A percentile compares a stretch with the other conserved stretches of the same genome.
phyloP scores from a whole-genome alignment of 1,140 invertebrate species.

The Lucilia sericata region DNA sequence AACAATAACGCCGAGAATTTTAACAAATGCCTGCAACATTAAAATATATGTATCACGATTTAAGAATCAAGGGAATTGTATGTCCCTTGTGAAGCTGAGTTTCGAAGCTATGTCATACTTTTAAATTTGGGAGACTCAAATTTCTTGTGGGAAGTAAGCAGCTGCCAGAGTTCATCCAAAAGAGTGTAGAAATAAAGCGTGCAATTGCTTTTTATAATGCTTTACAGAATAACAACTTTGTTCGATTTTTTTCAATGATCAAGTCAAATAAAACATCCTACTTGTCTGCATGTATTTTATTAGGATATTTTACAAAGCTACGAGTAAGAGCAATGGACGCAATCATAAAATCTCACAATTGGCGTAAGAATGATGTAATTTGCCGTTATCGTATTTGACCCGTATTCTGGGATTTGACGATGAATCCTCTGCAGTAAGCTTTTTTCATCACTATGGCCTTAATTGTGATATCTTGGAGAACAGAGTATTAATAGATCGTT shows the following conservation, averaged over 20 bases:
- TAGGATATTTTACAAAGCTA: conserved; percentile 91
- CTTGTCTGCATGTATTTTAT: conserved; percentile 89
- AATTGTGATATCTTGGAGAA: conserved; percentile 66
- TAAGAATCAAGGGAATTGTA: conserved; percentile 73
- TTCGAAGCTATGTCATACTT: conserved; percentile 91
- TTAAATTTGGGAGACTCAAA: conserved; percentile 93
- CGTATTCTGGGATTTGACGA: conserved; percentile 77
- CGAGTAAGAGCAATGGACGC: conserved; percentile 79
- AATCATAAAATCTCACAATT: conserved; percentile 75
- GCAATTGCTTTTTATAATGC: conserved; percentile 86
- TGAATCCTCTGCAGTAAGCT: conserved; percentile 72
- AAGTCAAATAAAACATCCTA: conserved; percentile 82
- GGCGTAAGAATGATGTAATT: conserved; percentile 72
- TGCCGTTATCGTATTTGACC: conserved; percentile 75
- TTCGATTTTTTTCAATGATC: conserved; percentile 90
- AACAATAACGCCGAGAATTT: conserved; percentile 97
- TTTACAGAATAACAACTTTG: conserved; percentile 90
- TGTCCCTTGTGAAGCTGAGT: conserved; percentile 91
- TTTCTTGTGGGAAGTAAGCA: conserved; percentile 88
- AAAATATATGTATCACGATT: conserved; percentile 85
- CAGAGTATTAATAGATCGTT: conserved; percentile 73
- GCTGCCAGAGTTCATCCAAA: conserved; percentile 78
- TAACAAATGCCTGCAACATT: conserved; percentile 96
- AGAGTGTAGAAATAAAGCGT: conserved; percentile 81
- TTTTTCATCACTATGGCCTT: conserved; percentile 75